A percentile compares a stretch with the other conserved stretches of the same genome.
phyloP scores from a whole-genome alignment of 2,888 invertebrate genomes.

The Agonopterix subpropinquella region DNA sequence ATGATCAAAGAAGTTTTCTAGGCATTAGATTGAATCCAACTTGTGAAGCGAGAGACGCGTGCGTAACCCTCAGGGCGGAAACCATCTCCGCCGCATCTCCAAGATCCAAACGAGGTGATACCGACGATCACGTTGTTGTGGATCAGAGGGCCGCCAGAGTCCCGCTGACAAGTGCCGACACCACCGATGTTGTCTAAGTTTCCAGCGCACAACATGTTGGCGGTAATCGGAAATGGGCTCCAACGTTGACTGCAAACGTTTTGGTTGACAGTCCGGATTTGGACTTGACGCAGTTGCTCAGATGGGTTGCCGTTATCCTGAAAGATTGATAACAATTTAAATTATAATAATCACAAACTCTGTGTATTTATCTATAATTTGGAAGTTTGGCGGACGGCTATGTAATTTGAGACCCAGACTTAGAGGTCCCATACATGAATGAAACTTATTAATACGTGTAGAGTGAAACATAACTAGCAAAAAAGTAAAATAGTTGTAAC shows the following conservation, averaged over 20 bases:
- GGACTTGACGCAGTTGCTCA: neutral
- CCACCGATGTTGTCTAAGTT: conserved; percentile 35
- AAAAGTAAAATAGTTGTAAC: too few relatives aligned
- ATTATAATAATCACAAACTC: too few relatives aligned
- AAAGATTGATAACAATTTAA: neutral
- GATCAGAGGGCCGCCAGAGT: conserved; percentile 40
- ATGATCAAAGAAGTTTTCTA: neutral
- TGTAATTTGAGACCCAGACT: too few relatives aligned
- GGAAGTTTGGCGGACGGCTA: too few relatives aligned
- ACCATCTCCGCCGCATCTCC: neutral
- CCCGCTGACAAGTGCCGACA: conserved; percentile 41
- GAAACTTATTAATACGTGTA: too few relatives aligned
- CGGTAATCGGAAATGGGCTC: conserved; percentile 25
- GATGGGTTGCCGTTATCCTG: neutral
- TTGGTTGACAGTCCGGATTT: neutral
- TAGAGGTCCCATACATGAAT: too few relatives aligned
- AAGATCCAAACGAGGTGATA: conserved; percentile 34
- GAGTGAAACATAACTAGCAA: too few relatives aligned
- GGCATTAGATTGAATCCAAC: neutral
- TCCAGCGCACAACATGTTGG: conserved; percentile 25
- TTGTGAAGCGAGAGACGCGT: neutral
- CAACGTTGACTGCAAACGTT: conserved; percentile 17
- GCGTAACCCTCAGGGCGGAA: neutral
- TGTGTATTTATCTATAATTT: too few relatives aligned
- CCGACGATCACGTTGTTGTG: conserved; percentile 36